phyloP scores from a whole-genome alignment of 1,140 invertebrate species.

The Ceratitis capitata region DNA sequence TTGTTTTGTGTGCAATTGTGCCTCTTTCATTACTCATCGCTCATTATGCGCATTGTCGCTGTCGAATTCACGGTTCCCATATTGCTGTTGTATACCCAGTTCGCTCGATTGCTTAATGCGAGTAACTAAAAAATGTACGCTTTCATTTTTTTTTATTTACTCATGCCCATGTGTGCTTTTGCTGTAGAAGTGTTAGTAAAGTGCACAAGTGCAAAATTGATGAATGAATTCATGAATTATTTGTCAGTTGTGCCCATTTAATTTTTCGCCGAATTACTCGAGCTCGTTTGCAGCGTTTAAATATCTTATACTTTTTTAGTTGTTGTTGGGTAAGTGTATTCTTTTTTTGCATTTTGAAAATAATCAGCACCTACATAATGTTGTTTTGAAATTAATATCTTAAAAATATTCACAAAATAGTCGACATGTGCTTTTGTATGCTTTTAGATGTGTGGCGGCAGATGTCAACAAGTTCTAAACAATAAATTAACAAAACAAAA shows the following conservation, averaged over 20 bases:
- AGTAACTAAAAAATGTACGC: neutral
- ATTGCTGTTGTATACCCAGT: neutral
- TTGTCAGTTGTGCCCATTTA: constrained; percentile 18
- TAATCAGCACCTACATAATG: neutral
- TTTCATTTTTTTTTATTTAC: neutral
- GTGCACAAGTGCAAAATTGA: constrained; percentile 35
- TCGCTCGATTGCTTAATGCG: neutral
- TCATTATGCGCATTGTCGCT: neutral
- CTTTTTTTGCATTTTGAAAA: constrained; percentile 14
- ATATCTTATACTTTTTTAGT: neutral
- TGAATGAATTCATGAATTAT: constrained; percentile 30
- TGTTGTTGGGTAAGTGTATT: neutral
- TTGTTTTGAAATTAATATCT: no score
- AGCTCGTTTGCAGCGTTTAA: neutral
- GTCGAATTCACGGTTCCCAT: neutral
- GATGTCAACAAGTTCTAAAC: neutral
- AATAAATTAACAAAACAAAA: neutral
- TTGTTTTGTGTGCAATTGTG: neutral
- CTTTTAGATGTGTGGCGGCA: neutral
- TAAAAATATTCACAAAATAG: no score
- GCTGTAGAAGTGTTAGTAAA: neutral
- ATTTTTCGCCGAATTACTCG: constrained; percentile 6
- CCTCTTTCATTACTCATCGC: constrained; percentile 14
- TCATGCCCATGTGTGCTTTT: neutral
- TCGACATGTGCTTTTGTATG: neutral